Percentiles rank a stretch among this genome's conserved stretches.
Evolutionary conservation across 2,797 vertebrate genomes (phyloP).

Genomic region (Sebastes flavidus): DNA sequence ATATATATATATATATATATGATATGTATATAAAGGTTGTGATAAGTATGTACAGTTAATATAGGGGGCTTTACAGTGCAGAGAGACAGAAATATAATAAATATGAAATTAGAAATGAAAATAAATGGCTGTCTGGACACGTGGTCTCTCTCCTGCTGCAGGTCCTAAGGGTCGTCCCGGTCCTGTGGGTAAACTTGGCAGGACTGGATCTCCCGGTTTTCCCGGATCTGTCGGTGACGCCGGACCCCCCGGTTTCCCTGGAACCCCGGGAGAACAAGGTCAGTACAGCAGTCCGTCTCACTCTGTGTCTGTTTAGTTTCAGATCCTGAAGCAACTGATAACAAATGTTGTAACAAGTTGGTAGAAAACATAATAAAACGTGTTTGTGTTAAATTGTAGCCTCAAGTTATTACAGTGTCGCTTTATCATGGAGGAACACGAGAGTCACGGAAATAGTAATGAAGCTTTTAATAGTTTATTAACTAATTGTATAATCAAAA

Average conservation of each 20-base stretch:
- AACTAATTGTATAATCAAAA: too few species aligned
- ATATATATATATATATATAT: neutral
- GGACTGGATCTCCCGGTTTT: constrained; percentile 60
- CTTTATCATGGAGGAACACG: too few species aligned
- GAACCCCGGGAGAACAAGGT: constrained; percentile 83
- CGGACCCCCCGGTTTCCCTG: constrained; percentile 86
- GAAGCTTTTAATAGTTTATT: too few species aligned
- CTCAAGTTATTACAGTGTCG: neutral
- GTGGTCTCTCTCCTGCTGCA: constrained; percentile 21
- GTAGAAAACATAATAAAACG: neutral
- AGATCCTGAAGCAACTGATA: neutral
- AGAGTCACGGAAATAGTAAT: too few species aligned
- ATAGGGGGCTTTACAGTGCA: neutral
- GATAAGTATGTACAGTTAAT: neutral
- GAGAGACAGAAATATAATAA: neutral
- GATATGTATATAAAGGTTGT: neutral
- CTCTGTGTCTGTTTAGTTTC: neutral
- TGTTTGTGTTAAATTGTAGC: neutral
- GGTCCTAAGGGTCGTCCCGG: constrained; percentile 70
- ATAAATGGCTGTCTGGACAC: neutral
- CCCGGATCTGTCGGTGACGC: constrained; percentile 64
- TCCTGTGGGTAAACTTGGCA: constrained; percentile 63
- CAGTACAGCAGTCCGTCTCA: neutral
- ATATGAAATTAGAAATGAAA: too few species aligned
- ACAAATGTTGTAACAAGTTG: neutral